phyloP scores from a whole-genome alignment of 1,140 invertebrate species.

The Daktulosphaira vitifoliae region DNA sequence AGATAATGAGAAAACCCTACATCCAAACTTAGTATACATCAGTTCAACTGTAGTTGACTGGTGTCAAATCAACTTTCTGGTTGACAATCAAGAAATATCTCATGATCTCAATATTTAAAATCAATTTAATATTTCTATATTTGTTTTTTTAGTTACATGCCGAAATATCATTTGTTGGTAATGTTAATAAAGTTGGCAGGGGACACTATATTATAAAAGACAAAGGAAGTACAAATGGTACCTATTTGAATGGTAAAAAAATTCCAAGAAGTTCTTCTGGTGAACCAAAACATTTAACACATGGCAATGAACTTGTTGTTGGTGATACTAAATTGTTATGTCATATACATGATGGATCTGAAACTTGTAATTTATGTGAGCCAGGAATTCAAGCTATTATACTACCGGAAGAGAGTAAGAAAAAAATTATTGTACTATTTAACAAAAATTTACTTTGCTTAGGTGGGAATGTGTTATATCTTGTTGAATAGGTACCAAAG shows the following conservation, averaged over 20 bases:
- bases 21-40: too few relatives aligned
- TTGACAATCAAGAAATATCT: too few relatives aligned
- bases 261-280: slow-evolving; percentile 65
- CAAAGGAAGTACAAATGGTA: slow-evolving; percentile 79
- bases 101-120: too few relatives aligned
- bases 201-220: slow-evolving; percentile 63
- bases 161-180: slow-evolving; percentile 51
- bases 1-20: too few relatives aligned
- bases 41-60: too few relatives aligned
- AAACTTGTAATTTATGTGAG: slow-evolving; percentile 83
- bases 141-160: slow-evolving; percentile 59
- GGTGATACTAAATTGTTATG: slow-evolving; percentile 68
- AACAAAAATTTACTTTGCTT: too few relatives aligned
- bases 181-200: slow-evolving; percentile 46
- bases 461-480: too few relatives aligned
- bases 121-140: too few relatives aligned
- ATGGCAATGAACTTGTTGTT: slow-evolving; percentile 65
- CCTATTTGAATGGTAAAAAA: slow-evolving; percentile 66
- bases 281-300: slow-evolving; percentile 51
- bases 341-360: slow-evolving; percentile 74
- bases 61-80: too few relatives aligned
- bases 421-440: too few relatives aligned
- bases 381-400: slow-evolving; percentile 53
- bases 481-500: too few relatives aligned
- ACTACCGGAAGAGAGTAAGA: not conserved